Evolutionary conservation across 2,113 vertebrate species (phyloP).

Genomic region (Hippotragus niger): DNA sequence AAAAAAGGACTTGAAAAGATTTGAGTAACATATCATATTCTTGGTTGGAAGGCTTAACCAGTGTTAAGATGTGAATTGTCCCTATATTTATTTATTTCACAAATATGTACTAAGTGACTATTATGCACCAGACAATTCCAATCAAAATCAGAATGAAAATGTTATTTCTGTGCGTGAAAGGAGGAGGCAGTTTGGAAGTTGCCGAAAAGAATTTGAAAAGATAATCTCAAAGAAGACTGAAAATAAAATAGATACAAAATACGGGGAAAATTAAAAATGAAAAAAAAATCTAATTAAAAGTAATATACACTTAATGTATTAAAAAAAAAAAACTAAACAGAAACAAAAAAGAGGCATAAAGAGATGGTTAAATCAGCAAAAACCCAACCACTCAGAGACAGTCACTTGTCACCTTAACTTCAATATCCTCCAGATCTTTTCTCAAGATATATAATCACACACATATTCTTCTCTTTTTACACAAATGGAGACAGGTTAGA

Average conservation of each 20-base stretch:
- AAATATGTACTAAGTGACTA: background rate
- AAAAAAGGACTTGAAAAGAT: background rate
- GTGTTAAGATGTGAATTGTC: constrained; percentile 22
- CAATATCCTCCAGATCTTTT: background rate
- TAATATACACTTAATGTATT: background rate
- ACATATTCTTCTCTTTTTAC: background rate
- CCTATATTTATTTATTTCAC: constrained; percentile 38
- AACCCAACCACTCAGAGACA: background rate
- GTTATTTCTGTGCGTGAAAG: background rate
- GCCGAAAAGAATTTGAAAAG: background rate
- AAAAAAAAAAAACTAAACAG: background rate
- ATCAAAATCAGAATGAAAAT: constrained; percentile 19
- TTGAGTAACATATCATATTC: background rate
- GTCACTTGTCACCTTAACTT: background rate
- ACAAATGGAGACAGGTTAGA: background rate
- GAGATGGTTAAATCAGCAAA: background rate
- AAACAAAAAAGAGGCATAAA: background rate
- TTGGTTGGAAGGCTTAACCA: background rate
- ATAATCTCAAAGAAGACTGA: background rate
- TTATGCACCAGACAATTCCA: background rate
- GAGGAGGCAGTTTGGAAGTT: background rate
- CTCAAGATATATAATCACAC: background rate
- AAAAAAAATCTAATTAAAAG: background rate
- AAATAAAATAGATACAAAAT: background rate
- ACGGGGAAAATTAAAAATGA: background rate